Evolutionary conservation across 2,113 vertebrate genomes (phyloP).

Genomic region (Perca schrenkii): DNA sequence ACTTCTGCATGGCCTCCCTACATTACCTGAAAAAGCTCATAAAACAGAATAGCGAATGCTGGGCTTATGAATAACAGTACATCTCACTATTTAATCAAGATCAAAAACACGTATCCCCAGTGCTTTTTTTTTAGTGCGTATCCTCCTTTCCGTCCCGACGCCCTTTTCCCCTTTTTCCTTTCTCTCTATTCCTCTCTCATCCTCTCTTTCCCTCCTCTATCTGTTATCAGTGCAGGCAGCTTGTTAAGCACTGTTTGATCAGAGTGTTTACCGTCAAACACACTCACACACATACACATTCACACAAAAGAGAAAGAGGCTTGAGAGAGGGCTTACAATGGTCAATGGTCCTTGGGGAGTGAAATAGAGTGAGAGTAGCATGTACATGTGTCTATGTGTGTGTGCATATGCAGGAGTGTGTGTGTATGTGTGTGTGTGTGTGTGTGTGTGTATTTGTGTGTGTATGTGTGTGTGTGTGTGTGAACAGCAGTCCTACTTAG

Average conservation of each 20-base stretch:
- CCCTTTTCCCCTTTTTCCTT: constrained; percentile 67
- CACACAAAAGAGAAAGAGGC: constrained; percentile 67
- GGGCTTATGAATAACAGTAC: not conserved
- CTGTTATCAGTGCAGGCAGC: constrained; percentile 86
- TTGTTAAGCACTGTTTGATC: constrained; percentile 87
- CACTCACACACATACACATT: constrained; percentile 52
- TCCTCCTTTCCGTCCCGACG: constrained; percentile 44
- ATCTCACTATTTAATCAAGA: constrained; percentile 38
- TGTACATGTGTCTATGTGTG: constrained; percentile 17
- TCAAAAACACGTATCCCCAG: constrained; percentile 37
- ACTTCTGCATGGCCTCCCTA: not conserved
- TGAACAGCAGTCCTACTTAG: constrained; percentile 75
- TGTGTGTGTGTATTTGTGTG: constrained; percentile 14
- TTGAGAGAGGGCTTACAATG: constrained; percentile 79
- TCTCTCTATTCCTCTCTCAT: constrained; percentile 71
- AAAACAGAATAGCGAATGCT: not conserved
- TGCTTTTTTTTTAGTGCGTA: constrained; percentile 26
- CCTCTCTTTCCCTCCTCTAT: constrained; percentile 67
- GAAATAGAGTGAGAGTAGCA: constrained; percentile 68
- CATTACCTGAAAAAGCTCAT: constrained; percentile 43
- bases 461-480: constrained; percentile 34
- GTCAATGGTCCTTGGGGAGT: constrained; percentile 78
- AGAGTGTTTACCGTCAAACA: constrained; percentile 84
- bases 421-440: constrained; percentile 21
- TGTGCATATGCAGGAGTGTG: constrained; percentile 21